Base-by-base conservation (phyloP, 1,140 invertebrate species). In the Aporrectodea caliginosa region DNA sequence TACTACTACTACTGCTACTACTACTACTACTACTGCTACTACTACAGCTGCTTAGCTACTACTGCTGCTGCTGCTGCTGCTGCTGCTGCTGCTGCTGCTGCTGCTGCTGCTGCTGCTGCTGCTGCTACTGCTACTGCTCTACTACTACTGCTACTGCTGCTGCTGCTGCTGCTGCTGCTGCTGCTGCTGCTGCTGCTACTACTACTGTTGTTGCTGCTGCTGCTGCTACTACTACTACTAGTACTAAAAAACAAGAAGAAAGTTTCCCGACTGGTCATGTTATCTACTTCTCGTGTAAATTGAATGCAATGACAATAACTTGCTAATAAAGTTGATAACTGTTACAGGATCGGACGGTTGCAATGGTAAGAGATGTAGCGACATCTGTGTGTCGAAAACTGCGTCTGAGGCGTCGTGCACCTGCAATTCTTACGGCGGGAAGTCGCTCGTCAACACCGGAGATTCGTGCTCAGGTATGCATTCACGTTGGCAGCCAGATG, bases 1-100 rank as follows among this genome's bases (percentile, higher is more conserved):
- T 58, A 58, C 43, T 58, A 31, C 70, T 29, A 73, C 34, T 1
- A 79, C 6, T 75, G 77, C 34, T 76, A 83, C 22, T 73, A 31
- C 29, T 75, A 69, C 32, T 79, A 74, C 78, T 79, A 80, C 68
- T 80, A 81, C 22, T 80, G 80, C n/a, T 80, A 82, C 2, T 58
- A 58, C 43, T 58, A 58, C 43, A 6, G 22, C 43, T 58, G 43
- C 43, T 58, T n/a, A n/a, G 76, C 80, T 0, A 77, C 75, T 73
- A 81, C 81, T 27, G 79, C 71, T n/a, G 80, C 69, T 0, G 68
- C 75, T 58, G 76, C 80, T 0, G 77, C 75, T 73, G 80, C 81
- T 27, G 79, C 71, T n/a, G 80, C 69, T 0, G 68, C 75, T 58
- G 80, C 80, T 69, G 80, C 81, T 1, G 73, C 35, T 27, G 79